Conservation (phyloP, 2,113 vertebrate species). For the Zosterops borbonicus region DNA sequence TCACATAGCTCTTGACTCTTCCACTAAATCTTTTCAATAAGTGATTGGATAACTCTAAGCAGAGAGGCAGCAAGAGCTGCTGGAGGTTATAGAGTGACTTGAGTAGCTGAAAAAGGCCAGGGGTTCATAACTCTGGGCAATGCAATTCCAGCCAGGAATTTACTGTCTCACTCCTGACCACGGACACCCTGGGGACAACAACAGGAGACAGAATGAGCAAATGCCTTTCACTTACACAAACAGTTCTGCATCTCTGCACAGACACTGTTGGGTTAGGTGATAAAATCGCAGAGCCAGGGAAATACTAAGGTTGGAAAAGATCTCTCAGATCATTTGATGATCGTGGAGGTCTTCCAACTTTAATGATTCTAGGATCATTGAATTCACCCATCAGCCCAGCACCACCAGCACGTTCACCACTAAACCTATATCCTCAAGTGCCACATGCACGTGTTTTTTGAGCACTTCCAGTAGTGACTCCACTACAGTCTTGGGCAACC, state of each 20-base stretch:
- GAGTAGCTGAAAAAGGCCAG: background rate
- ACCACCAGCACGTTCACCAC: background rate
- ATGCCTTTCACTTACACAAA: background rate
- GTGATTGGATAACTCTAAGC: background rate
- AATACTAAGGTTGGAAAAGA: background rate
- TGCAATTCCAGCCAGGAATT: background rate
- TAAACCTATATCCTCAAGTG: background rate
- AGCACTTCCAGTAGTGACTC: background rate
- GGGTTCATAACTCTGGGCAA: background rate
- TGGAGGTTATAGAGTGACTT: background rate
- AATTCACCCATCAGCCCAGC: background rate
- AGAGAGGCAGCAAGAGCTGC: background rate
- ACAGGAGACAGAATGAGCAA: background rate
- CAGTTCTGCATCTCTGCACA: background rate
- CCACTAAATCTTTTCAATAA: background rate
- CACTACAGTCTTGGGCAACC: background rate
- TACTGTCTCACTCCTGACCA: accelerated
- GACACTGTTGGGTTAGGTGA: background rate
- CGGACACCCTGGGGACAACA: accelerated
- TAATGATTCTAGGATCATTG: background rate
- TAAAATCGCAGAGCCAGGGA: background rate
- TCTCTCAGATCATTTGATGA: background rate
- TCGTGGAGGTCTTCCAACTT: background rate
- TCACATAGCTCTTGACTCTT: background rate
- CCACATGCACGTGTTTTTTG: background rate